Conservation (phyloP, 2,797 vertebrate species). For the Brachyalestes nurse region DNA sequence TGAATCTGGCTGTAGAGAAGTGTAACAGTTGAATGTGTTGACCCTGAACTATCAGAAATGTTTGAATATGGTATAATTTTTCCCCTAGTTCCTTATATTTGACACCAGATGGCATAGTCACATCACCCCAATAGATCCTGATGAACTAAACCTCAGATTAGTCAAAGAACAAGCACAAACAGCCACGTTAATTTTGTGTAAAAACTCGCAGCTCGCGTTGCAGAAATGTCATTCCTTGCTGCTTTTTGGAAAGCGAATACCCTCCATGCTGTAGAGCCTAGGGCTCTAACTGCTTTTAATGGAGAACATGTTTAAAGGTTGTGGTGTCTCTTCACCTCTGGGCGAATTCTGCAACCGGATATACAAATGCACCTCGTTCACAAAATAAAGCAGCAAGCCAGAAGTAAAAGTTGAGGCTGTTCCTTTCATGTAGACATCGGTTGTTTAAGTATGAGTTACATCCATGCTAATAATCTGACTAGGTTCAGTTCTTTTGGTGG, state of each 20-base stretch:
- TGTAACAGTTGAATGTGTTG: background rate
- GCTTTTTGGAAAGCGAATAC: slow-evolving; percentile 14
- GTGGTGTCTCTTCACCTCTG: slow-evolving; percentile 21
- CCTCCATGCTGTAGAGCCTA: slow-evolving; percentile 25
- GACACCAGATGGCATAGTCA: slow-evolving; percentile 33
- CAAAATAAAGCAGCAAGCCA: background rate
- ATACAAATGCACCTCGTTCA: background rate
- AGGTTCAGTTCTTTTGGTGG: background rate
- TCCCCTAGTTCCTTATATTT: background rate
- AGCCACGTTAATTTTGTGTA: background rate
- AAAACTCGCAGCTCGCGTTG: background rate
- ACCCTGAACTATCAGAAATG: background rate
- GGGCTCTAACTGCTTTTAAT: slow-evolving; percentile 54
- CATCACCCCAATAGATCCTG: background rate
- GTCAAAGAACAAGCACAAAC: background rate
- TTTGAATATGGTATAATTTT: background rate
- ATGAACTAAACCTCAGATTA: background rate
- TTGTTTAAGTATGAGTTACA: background rate
- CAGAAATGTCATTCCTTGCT: background rate
- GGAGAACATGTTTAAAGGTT: slow-evolving; percentile 50
- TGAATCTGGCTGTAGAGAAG: background rate
- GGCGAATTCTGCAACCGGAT: slow-evolving; percentile 30
- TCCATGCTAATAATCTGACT: background rate
- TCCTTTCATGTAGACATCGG: background rate
- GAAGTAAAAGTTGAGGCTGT: background rate